phyloP scores from a whole-genome alignment of 1,140 invertebrate species.

The Nylanderia fulva region DNA sequence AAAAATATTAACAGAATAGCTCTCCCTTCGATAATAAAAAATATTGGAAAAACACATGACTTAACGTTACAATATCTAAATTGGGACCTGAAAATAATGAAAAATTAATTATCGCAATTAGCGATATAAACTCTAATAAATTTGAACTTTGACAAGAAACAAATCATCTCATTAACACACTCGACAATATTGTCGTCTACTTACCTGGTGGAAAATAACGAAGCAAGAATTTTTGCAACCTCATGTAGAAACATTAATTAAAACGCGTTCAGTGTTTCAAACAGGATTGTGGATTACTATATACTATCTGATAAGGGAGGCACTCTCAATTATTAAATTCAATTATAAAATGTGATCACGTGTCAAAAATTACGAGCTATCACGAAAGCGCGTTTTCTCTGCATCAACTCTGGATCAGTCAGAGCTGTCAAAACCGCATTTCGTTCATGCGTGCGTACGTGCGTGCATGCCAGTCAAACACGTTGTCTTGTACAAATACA shows the following conservation, averaged over 20 bases:
- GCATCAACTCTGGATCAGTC: not conserved
- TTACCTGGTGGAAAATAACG: slow-evolving; percentile 89
- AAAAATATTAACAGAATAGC: too few species aligned
- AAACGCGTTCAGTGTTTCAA: slow-evolving; percentile 45
- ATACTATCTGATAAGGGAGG: not conserved
- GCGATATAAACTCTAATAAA: too few species aligned
- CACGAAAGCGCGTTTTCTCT: slow-evolving; percentile 37
- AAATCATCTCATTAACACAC: not conserved
- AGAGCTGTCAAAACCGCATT: slow-evolving; percentile 20
- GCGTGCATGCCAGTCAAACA: not conserved
- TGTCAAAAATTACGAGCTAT: slow-evolving; percentile 33
- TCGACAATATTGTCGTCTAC: not conserved
- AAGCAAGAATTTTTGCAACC: slow-evolving; percentile 88
- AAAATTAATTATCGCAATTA: too few species aligned
- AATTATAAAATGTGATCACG: slow-evolving; percentile 68
- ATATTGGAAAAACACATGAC: too few species aligned
- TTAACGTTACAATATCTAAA: too few species aligned
- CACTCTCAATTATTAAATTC: too few species aligned
- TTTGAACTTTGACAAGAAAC: not conserved
- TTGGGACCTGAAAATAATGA: too few species aligned
- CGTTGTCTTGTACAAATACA: slow-evolving; percentile 38
- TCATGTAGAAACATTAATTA: slow-evolving; percentile 85
- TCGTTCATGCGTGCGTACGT: not conserved
- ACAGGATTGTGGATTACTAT: slow-evolving; percentile 19
- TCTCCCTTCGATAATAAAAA: too few species aligned